Evolutionary conservation across 1,140 invertebrate genomes (phyloP), one percentile per base, ranked within the genome.

Genomic region (Papilio dardanus): DNA sequence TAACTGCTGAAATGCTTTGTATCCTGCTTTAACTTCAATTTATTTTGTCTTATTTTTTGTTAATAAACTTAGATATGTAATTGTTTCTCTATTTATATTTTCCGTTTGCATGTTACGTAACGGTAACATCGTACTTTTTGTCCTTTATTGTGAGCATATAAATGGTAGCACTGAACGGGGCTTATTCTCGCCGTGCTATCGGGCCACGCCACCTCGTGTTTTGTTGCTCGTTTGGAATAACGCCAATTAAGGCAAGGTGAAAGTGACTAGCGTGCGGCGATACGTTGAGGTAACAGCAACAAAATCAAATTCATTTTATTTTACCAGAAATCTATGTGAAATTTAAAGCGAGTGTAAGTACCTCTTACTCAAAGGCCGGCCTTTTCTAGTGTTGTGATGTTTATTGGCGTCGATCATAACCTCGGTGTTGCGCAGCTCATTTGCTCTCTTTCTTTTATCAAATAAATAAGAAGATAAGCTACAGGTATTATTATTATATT

Each of bases 231-330:
- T 58, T 77, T 80, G 79, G 79, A 80, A 42, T 74, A 10, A 37
- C 58, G 79, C 79, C 79, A 80, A 77, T 80, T 80, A 80, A 69
- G 37, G 67, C 67, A 35, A 76, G 77, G 79, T 74, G 76, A 74
- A 79, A 80, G 79, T 75, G 73, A 75, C 77, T 69, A 79, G 80
- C 76, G 42, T 66, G 69, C 74, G 46, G 74, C 77, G 76, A 21
- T 37, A 67, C 10, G 21, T 58, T 68, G 8, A 67, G 21, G 30
- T 31, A 8, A 24, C 46, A 37, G 28, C 42, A 8, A 30, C 66
- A 7, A 42, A 46, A 24, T 46, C 10, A 28, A 42, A 31, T 46
- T 30, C 14, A 8, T 75, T 75, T 68, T 75, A 40, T 37, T 33
- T 46, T 46, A 46, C 8, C 1, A 46, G 1, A 8, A 7, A 46